Base-by-base conservation (phyloP, 2,113 vertebrate genomes). In the Scophthalmus maximus region DNA sequence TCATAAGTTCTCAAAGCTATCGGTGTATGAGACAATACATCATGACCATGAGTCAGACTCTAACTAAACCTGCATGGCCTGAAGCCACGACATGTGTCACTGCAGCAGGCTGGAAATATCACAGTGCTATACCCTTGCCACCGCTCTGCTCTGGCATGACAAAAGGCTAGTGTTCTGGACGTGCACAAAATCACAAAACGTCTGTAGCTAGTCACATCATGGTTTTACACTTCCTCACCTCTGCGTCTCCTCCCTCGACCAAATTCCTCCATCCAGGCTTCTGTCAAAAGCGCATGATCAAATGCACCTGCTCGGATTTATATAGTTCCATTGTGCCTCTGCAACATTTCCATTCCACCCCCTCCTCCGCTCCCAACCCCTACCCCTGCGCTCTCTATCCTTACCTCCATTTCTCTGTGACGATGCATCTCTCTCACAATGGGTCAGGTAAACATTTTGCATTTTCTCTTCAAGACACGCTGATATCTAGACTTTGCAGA, bases 31-130 rank as follows among this genome's bases (percentile, higher is more conserved):
- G 83, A 86, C 88, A 84, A 87, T 91, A 86, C 88, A 91, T 92
- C 91, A 92, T 77, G 75, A 81, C 81, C 85, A 91, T 86, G 85
- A 90, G 83, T 90, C 89, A 90, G 87, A 71, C 83, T 89, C 87
- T 79, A 92, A 90, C 89, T 87, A 90, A 88, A 90, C 87, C 88
- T 81, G 85, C 87, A 75, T 87, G 85, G 87, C 91, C 91, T 46
- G 73, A 32, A 90, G 91, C 77, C 71, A 80, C 78, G 79, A 79
- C 89, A 89, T 89, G 87, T 91, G 87, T 91, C 89, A 89, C 78
- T 0, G 72, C 75, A 81, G 76, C 59, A 4, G 57, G 70, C 88
- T 87, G 82, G 81, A 91, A 89, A 90, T 87, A 89, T 92, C 89
- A 85, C 68, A 68, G 74, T 22, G 15, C 73, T 83, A 32, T 81